Conservation (phyloP, 2,888 invertebrate genomes). For the Leptinotarsa rubiginosa region DNA sequence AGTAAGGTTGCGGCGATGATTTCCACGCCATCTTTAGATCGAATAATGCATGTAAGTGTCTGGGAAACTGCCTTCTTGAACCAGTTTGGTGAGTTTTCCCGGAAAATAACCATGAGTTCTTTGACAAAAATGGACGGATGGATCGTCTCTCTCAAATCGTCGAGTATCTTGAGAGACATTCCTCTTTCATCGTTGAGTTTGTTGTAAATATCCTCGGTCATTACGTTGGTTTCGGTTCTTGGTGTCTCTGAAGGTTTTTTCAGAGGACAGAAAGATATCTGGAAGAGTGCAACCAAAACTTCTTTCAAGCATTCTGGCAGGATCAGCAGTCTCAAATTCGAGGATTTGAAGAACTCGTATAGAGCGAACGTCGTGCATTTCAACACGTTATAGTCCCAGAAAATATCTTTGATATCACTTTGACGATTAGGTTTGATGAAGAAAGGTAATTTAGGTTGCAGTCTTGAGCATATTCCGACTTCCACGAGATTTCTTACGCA, state of each 20-base stretch:
- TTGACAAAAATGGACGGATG: conserved; percentile 75
- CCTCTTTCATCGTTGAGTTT: conserved; percentile 68
- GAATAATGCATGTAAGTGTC: conserved; percentile 72
- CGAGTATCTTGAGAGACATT: conserved; percentile 68
- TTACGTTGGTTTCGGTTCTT: conserved; percentile 63
- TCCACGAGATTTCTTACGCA: conserved; percentile 74
- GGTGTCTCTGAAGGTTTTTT: conserved; percentile 69
- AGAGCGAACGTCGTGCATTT: conserved; percentile 68
- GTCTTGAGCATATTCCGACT: conserved; percentile 75
- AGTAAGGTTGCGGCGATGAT: conserved; percentile 76
- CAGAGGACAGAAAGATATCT: conserved; percentile 76
- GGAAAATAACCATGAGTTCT: conserved; percentile 77
- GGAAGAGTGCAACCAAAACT: conserved; percentile 76
- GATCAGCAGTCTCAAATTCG: conserved; percentile 71
- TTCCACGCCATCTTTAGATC: conserved; percentile 73
- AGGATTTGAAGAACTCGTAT: conserved; percentile 66
- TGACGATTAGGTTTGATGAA: conserved; percentile 41
- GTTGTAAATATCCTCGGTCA: conserved; percentile 71
- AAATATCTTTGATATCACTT: conserved; percentile 57
- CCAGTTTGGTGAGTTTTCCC: conserved; percentile 72
- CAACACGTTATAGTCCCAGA: conserved; percentile 69
- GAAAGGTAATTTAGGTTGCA: conserved; percentile 69
- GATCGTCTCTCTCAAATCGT: conserved; percentile 69
- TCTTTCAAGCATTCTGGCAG: conserved; percentile 71
- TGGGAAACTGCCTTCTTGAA: conserved; percentile 72